A percentile compares a stretch with the other conserved stretches of the same genome.
Evolutionary conservation across 2,797 vertebrate genomes (phyloP).

Genomic region (Lacerta bilineata): DNA sequence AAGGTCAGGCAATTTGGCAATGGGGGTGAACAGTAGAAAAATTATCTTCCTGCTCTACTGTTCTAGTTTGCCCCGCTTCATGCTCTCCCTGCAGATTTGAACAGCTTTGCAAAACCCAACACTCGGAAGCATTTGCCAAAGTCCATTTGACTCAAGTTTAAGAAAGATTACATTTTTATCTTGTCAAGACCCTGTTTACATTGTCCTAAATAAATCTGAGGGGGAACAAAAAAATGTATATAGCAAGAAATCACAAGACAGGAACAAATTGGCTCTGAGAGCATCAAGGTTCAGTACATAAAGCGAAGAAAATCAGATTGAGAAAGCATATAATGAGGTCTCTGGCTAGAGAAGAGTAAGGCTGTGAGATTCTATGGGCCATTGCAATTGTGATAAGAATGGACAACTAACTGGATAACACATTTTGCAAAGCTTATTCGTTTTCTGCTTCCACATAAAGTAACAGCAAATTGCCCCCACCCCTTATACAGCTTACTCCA

Average conservation of each 20-base stretch:
- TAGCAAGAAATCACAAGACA: slow-evolving; percentile 67
- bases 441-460: slow-evolving; percentile 8
- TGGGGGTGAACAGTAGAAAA: no score
- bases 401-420: slow-evolving; percentile 71
- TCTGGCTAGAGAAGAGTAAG: slow-evolving; percentile 67
- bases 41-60: neutral
- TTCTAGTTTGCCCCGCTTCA: neutral
- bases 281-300: slow-evolving; percentile 76
- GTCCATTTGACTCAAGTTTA: slow-evolving; percentile 27
- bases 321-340: slow-evolving; percentile 69
- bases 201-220: neutral
- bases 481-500: neutral
- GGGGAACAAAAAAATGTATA: neutral
- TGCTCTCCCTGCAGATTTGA: slow-evolving; percentile 3
- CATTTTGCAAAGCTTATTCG: slow-evolving; percentile 29
- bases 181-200: slow-evolving; percentile 22
- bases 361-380: slow-evolving; percentile 53
- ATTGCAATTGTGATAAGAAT: slow-evolving; percentile 50
- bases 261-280: slow-evolving; percentile 72
- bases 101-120: slow-evolving; percentile 14
- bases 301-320: slow-evolving; percentile 75
- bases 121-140: slow-evolving; percentile 13
- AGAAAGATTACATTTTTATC: slow-evolving; percentile 41
- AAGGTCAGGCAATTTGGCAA: neutral
- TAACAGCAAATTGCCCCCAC: neutral